Percentiles rank a stretch among this genome's conserved stretches.
These are phyloP conservation scores for Poecile atricapillus DNA, from an alignment of 2,113 vertebrate species.

Conservation along the genomic window DNA sequence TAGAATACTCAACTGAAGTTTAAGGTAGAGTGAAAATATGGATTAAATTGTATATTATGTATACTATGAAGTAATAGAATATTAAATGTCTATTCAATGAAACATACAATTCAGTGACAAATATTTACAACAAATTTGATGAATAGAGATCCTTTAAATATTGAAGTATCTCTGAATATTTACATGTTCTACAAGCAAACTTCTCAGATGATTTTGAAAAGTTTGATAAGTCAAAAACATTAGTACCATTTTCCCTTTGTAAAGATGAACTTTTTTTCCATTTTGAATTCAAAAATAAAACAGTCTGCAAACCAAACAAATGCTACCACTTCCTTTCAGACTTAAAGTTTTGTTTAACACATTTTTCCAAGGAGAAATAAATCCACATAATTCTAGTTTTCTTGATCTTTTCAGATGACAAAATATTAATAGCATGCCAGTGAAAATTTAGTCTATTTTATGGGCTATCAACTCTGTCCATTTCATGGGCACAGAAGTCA, in stretches of 20 bases:
- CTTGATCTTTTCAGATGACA: neutral
- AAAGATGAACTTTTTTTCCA: fast-evolving
- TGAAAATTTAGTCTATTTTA: slow-evolving; percentile 47
- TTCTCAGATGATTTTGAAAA: neutral
- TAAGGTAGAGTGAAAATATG: neutral
- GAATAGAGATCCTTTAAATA: neutral
- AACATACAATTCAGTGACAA: neutral
- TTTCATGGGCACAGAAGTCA: slow-evolving; percentile 12
- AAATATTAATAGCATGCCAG: slow-evolving; percentile 41
- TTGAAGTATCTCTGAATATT: neutral
- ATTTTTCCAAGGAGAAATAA: neutral
- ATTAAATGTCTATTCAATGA: neutral
- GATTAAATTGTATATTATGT: neutral
- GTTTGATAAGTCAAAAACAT: neutral
- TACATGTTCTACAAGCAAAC: neutral
- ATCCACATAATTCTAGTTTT: neutral
- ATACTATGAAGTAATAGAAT: neutral
- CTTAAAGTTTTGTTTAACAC: neutral
- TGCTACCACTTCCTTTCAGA: neutral
- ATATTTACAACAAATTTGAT: neutral
- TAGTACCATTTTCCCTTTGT: neutral
- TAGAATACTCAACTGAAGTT: neutral
- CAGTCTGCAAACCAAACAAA: neutral
- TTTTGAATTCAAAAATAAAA: neutral
- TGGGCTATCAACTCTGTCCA: neutral